These are phyloP conservation scores for Palythoa grandiflora DNA, from an alignment of 92 coral and sea anemone species.

Conservation along the genomic window DNA sequence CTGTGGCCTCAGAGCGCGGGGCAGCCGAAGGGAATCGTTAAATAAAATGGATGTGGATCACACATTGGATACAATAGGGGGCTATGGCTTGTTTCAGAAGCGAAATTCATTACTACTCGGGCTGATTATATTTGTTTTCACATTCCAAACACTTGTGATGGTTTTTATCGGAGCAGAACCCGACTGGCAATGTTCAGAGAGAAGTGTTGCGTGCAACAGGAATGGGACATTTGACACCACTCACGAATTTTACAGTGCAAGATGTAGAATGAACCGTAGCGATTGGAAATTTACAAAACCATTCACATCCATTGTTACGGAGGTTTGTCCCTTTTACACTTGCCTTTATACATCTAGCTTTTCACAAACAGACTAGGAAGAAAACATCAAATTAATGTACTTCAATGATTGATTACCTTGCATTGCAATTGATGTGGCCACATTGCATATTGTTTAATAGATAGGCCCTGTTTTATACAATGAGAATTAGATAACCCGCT, in stretches of 20 bases:
- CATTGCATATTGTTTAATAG: too few relatives aligned
- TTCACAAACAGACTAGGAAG: not conserved
- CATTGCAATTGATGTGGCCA: too few relatives aligned
- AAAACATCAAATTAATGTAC: not conserved
- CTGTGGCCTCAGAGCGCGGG: too few relatives aligned
- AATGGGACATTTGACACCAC: conserved; percentile 76
- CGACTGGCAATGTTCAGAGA: conserved; percentile 76
- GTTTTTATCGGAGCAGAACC: conserved; percentile 95
- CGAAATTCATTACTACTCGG: conserved; percentile 82
- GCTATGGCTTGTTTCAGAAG: conserved; percentile 92
- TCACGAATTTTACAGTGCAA: conserved; percentile 62
- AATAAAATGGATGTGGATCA: conserved; percentile 80
- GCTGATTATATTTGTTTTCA: conserved; percentile 77
- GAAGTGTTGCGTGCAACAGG: conserved; percentile 67
- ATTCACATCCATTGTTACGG: conserved; percentile 87
- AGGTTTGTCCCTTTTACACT: conserved; percentile 52
- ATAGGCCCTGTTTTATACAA: too few relatives aligned
- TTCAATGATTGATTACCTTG: not conserved
- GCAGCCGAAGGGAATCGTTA: too few relatives aligned
- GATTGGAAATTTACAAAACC: conserved; percentile 92
- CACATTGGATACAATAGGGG: conserved; percentile 84
- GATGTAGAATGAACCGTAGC: conserved; percentile 84
- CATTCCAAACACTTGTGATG: conserved; percentile 94
- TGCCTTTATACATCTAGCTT: not conserved
- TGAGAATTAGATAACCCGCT: too few relatives aligned